These are phyloP conservation scores for Suricata suricatta DNA, from an alignment of 2,113 vertebrate species.

Conservation along the genomic window DNA sequence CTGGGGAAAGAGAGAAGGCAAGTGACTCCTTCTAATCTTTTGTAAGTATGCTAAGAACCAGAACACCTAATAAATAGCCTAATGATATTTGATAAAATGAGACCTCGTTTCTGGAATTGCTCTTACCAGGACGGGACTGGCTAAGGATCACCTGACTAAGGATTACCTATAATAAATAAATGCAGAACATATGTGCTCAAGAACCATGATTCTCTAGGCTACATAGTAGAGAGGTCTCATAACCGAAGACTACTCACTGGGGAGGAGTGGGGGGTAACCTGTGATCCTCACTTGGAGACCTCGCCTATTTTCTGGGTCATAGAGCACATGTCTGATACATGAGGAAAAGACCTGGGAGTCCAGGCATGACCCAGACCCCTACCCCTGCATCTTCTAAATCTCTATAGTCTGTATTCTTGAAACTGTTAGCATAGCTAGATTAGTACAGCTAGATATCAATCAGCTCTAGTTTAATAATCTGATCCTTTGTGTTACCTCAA, in stretches of 20 bases:
- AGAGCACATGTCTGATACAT: neutral
- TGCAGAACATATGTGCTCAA: neutral
- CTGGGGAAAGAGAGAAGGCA: neutral
- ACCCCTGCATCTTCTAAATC: neutral
- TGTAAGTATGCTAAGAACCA: neutral
- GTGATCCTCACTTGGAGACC: neutral
- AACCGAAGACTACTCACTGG: fast-evolving
- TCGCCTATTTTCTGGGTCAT: neutral
- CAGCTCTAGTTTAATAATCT: neutral
- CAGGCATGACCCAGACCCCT: neutral
- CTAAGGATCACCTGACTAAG: neutral
- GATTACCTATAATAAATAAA: neutral
- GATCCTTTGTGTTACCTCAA: neutral
- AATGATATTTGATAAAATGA: neutral
- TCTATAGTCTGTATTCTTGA: neutral
- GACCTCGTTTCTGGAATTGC: neutral
- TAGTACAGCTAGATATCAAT: neutral
- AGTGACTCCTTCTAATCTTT: neutral
- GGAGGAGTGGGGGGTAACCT: neutral
- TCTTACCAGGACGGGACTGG: neutral
- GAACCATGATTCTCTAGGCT: neutral
- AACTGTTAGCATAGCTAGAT: neutral
- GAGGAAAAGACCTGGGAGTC: neutral
- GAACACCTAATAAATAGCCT: neutral
- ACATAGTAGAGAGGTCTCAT: neutral